Conservation (phyloP, 2,888 invertebrate species). For the Tethea ocularis region DNA sequence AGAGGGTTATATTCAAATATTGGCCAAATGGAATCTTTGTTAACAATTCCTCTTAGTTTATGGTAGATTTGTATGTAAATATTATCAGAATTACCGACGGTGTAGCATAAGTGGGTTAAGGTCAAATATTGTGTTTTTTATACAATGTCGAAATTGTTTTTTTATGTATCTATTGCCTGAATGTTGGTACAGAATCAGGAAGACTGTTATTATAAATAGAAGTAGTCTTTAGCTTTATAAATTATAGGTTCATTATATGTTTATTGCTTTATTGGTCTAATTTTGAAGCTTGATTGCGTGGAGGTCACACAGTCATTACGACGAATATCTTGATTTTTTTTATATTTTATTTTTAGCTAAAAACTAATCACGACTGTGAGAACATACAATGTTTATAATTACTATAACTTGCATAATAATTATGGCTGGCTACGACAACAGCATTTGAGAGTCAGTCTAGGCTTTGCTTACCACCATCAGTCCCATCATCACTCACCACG, state of each 20-base stretch:
- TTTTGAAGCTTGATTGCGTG: not conserved
- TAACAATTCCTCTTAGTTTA: conserved; percentile 37
- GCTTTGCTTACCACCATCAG: no score
- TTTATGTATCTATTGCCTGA: conserved; percentile 10
- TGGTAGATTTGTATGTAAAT: conserved; percentile 52
- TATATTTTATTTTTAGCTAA: not conserved
- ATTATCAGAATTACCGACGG: conserved; percentile 45
- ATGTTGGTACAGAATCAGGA: conserved; percentile 6
- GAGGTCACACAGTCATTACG: not conserved
- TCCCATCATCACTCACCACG: no score
- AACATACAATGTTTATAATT: not conserved
- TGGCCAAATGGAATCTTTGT: conserved; percentile 25
- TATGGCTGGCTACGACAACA: no score
- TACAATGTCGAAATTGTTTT: conserved; percentile 12
- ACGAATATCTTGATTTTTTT: not conserved
- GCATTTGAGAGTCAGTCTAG: no score
- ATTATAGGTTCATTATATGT: not conserved
- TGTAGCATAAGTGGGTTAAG: conserved; percentile 46
- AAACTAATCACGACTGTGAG: not conserved
- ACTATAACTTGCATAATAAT: not conserved
- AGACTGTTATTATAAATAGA: not conserved
- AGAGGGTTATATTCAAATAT: conserved; percentile 11
- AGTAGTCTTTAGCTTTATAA: not conserved
- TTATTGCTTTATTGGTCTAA: not conserved
- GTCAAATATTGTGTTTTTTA: conserved; percentile 32